Conservation (phyloP, 1,140 invertebrate genomes). For the Zaprionus taronus region DNA sequence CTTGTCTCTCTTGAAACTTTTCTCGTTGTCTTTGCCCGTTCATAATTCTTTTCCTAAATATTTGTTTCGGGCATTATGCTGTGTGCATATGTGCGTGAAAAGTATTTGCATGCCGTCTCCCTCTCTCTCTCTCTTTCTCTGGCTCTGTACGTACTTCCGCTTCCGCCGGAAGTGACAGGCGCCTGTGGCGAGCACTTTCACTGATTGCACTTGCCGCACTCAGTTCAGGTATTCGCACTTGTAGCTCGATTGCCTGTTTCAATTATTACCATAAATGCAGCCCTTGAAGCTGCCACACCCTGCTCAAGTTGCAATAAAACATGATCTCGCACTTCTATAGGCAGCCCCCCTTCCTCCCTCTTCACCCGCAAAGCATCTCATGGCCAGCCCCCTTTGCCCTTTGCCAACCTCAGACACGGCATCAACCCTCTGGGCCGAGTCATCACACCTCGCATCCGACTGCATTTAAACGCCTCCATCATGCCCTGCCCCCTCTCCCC, state of each 20-base stretch:
- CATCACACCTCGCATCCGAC: conserved; percentile 26
- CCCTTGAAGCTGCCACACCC: conserved; percentile 37
- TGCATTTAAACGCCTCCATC: conserved; percentile 59
- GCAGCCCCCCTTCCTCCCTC: neutral
- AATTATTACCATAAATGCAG: conserved; percentile 60
- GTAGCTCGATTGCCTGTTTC: conserved; percentile 56
- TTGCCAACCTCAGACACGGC: neutral
- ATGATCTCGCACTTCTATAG: neutral
- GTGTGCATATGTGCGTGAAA: conserved; percentile 78
- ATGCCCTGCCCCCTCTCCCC: neutral
- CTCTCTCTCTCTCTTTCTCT: conserved; percentile 6
- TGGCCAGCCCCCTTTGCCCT: neutral
- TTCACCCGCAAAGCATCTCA: no score
- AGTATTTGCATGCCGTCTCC: conserved; percentile 31
- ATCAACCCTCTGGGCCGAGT: neutral
- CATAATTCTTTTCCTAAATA: conserved; percentile 74
- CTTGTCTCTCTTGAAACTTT: conserved; percentile 16
- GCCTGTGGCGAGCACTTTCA: conserved; percentile 69
- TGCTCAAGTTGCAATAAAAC: conserved; percentile 49
- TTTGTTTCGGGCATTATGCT: conserved; percentile 63
- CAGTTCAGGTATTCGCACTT: conserved; percentile 22
- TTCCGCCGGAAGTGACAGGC: conserved; percentile 68
- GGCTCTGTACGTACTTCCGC: conserved; percentile 53
- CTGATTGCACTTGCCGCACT: conserved; percentile 54
- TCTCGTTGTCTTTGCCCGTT: conserved; percentile 50